Conservation (phyloP, 2,888 invertebrate genomes). For the Rhingia campestris region DNA sequence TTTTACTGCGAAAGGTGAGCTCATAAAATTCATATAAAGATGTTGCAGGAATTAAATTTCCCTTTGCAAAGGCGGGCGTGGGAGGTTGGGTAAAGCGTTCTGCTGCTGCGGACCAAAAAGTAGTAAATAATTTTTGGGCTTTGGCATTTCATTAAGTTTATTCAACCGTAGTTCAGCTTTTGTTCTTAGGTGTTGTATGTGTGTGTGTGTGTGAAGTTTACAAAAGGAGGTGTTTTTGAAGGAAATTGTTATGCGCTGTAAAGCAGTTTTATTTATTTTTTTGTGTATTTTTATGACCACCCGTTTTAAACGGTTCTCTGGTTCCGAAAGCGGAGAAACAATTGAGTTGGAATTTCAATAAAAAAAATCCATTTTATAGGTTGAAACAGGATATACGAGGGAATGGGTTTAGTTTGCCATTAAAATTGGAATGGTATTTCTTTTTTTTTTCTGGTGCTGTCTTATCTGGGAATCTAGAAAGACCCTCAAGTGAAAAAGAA, state of each 20-base stretch:
- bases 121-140: conserved; percentile 46
- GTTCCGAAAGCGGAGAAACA: conserved; percentile 32
- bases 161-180: conserved; percentile 44
- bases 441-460: background rate
- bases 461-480: conserved; percentile 13
- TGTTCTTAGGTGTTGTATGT: background rate
- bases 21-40: conserved; percentile 56
- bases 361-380: conserved; percentile 46
- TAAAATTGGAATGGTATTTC: conserved; percentile 14
- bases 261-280: conserved; percentile 14
- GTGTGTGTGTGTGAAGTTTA: background rate
- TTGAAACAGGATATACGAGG: background rate
- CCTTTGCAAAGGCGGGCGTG: background rate
- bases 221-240: background rate
- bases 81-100: no score
- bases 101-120: background rate
- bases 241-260: conserved; percentile 28
- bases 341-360: conserved; percentile 56
- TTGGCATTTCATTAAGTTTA: conserved; percentile 52
- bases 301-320: conserved; percentile 43
- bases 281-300: conserved; percentile 44
- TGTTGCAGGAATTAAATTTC: conserved; percentile 55
- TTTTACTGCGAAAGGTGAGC: conserved; percentile 60
- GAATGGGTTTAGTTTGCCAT: conserved; percentile 25
- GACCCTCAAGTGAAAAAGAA: background rate